Base-by-base conservation (phyloP, 2,888 invertebrate species). In the Erannis defoliaria region DNA sequence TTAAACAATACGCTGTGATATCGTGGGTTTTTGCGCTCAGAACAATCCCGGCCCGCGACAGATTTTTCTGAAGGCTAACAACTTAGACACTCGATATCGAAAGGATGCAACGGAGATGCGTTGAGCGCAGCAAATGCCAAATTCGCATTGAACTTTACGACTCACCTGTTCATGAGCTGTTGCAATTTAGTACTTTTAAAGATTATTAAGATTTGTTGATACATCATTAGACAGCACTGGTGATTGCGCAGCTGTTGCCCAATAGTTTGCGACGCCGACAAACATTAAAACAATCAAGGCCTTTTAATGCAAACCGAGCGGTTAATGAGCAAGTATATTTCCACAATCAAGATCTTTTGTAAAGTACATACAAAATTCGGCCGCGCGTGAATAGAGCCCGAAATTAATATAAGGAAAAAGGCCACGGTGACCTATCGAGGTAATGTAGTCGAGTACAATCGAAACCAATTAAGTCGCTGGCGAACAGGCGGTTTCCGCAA, bases 11-110 rank as follows among this genome's bases (percentile, higher is more conserved):
- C 69, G 72, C 38, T n/a, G 48, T 54, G 45, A 66, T 67, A 73
- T 68, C 64, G 65, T 51, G 73, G 8, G 49, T 49, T 43, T 49
- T 37, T 43, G 49, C 33, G 43, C 60, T 56, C 38, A 64, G 68
- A 82, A 84, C 80, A 81, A 82, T 82, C 81, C 80, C 49, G 35
- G 12, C 45, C 16, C 46, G 57, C 82, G 78, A 82, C 82, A 82
- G 70, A 80, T 81, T 85, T 82, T 81, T 77, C 77, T 76, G 88
- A 90, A 91, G 91, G 90, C 78, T 80, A 90, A 90, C 90, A 64
- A 57, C 64, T 26, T 51, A 74, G 81, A 77, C 76, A 72, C 16
- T n/a, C 45, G 46, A 67, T 75, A 84, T 86, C 74, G 89, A 90
- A 88, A 90, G 90, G 90, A 89, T 86, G 84, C 79, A 73, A 80